Evolutionary conservation across 2,797 vertebrate genomes (phyloP).

Genomic region (Sandelia bainsii): DNA sequence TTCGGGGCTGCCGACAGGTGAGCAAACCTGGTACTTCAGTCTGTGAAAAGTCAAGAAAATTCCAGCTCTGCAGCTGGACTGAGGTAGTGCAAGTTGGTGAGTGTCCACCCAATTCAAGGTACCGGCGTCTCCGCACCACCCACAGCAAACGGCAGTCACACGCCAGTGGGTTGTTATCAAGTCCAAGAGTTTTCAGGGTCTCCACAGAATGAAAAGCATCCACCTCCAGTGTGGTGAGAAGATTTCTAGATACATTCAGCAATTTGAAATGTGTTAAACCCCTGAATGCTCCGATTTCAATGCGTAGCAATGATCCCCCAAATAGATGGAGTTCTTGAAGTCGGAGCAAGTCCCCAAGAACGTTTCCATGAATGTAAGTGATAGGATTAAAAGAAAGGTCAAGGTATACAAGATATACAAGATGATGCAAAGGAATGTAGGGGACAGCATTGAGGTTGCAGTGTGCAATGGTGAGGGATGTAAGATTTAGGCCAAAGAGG

Average conservation of each 20-base stretch:
- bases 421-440: constrained; percentile 83
- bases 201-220: constrained; percentile 84
- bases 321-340: constrained; percentile 89
- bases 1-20: constrained; percentile 83
- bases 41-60: constrained; percentile 81
- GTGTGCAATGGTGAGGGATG: constrained; percentile 84
- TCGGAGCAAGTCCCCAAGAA: constrained; percentile 81
- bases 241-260: constrained; percentile 88
- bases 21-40: constrained; percentile 82
- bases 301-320: constrained; percentile 78
- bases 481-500: constrained; percentile 88
- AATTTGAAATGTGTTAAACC: constrained; percentile 81
- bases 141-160: constrained; percentile 93
- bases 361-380: constrained; percentile 75
- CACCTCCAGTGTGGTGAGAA: constrained; percentile 85
- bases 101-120: constrained; percentile 79
- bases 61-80: constrained; percentile 75
- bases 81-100: constrained; percentile 84
- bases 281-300: constrained; percentile 85
- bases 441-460: constrained; percentile 87
- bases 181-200: constrained; percentile 81
- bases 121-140: constrained; percentile 78
- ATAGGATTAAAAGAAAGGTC: constrained; percentile 93
- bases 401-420: constrained; percentile 87
- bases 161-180: constrained; percentile 87